phyloP scores from a whole-genome alignment of 2,113 vertebrate genomes.

The Aptenodytes forsteri region DNA sequence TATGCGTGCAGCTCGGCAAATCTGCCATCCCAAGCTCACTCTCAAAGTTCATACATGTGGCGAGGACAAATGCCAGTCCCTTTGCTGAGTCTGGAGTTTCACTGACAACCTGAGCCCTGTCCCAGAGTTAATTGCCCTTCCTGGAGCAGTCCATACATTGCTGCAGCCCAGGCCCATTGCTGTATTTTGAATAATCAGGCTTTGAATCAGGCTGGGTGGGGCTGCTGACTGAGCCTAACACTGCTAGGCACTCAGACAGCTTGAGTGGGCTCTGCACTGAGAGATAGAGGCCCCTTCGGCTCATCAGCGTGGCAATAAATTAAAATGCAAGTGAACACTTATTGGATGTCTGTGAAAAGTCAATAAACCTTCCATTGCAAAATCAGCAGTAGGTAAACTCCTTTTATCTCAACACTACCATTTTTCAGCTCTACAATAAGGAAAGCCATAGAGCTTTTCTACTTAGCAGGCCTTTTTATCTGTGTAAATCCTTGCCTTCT shows the following conservation, averaged over 20 bases:
- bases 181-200: background rate
- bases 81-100: background rate
- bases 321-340: background rate
- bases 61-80: background rate
- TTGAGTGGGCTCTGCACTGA: background rate
- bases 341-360: background rate
- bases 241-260: background rate
- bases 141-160: too few relatives aligned
- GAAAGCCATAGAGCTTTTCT: background rate
- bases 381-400: background rate
- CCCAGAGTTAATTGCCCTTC: background rate
- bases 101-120: background rate
- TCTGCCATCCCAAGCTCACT: background rate
- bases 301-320: background rate
- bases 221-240: background rate
- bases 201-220: background rate
- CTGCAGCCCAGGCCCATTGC: background rate
- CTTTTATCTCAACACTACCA: background rate
- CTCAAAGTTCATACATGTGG: too few relatives aligned
- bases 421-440: background rate
- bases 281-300: background rate
- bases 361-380: background rate
- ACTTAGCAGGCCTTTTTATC: background rate
- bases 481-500: background rate
- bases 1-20: accelerated